phyloP scores from a whole-genome alignment of 2,888 invertebrate species.

The Drosophila neotestacea region DNA sequence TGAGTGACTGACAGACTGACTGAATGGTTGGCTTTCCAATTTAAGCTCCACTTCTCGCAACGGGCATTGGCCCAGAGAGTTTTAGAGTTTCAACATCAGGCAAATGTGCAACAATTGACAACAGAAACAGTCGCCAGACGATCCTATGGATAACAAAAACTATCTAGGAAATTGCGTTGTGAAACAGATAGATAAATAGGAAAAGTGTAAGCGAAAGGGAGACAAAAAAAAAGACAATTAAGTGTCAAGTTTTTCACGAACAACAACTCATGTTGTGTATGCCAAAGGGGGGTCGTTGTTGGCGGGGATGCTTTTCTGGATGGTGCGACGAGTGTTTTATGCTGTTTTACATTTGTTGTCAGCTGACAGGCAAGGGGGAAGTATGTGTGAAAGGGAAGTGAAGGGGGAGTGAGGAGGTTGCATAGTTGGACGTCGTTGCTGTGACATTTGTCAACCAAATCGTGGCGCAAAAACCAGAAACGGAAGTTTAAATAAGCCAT shows the following conservation, averaged over 20 bases:
- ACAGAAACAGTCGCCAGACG: slow-evolving; percentile 70
- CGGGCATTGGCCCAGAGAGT: slow-evolving; percentile 63
- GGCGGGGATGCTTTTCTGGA: slow-evolving; percentile 11
- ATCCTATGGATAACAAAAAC: slow-evolving; percentile 31
- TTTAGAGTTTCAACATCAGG: slow-evolving; percentile 39
- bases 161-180: neutral
- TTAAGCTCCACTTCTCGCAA: slow-evolving; percentile 44
- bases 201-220: slow-evolving; percentile 10
- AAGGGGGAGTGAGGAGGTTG: slow-evolving; percentile 14
- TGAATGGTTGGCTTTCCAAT: slow-evolving; percentile 11
- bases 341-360: slow-evolving; percentile 65
- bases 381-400: neutral
- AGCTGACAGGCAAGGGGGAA: slow-evolving; percentile 21
- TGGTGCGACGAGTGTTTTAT: slow-evolving; percentile 64
- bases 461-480: slow-evolving; percentile 37
- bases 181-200: slow-evolving; percentile 17
- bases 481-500: slow-evolving; percentile 32
- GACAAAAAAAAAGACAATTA: slow-evolving; percentile 62
- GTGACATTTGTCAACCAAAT: slow-evolving; percentile 70
- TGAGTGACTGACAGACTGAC: slow-evolving; percentile 14
- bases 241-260: slow-evolving; percentile 77
- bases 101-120: slow-evolving; percentile 78
- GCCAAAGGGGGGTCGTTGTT: slow-evolving; percentile 1
- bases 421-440: slow-evolving; percentile 49
- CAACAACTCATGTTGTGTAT: slow-evolving; percentile 51